Base-by-base conservation (phyloP, 2,888 invertebrate genomes). In the Tanytarsus gracilentus region DNA sequence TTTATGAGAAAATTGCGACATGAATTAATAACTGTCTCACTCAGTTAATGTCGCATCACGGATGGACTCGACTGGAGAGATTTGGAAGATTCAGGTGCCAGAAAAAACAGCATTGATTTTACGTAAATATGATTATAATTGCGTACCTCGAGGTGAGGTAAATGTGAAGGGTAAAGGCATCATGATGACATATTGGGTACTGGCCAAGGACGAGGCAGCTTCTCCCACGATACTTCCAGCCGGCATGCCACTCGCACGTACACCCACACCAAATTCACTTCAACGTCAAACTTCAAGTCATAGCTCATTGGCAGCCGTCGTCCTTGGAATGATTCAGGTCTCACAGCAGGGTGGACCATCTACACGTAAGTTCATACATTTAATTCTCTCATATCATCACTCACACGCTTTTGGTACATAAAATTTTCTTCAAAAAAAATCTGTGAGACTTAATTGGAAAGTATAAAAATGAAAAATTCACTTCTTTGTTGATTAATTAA, bases 171-270 rank as follows among this genome's bases (percentile, higher is more conserved):
- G 96, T 62, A 96, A 96, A 74, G 96, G 96, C 0, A 83, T 85
- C 65, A 95, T 96, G 95, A 87, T 91, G 72, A 96, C 96, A n/a
- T 94, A 86, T 75, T 94, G 88, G 76, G 89, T 96, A 58, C 74
- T 82, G 52, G 86, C 86, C 16, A 80, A 82, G 60, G 73, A 71
- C 48, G 68, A 69, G 16, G 66, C 69, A 61, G 66, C 69, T 27
- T 72, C 73, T 14, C 74, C 74, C 0, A 68, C 69, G 2, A 68
- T 71, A 4, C 49, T 70, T 62, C 72, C 70, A 7, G 68, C 72
- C 7, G 72, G 73, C 52, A 66, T 72, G 2, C 72, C 74, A 48
- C 23, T 27, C 8, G n/a, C 44, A n/a, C 27, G 40, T 11, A 58
- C 58, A 48, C 58, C 58, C 9, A 44, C 58, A 7, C 27, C 58